Evolutionary conservation across 2,797 vertebrate genomes (phyloP).

Genomic region (Schizopygopsis malacanthus): DNA sequence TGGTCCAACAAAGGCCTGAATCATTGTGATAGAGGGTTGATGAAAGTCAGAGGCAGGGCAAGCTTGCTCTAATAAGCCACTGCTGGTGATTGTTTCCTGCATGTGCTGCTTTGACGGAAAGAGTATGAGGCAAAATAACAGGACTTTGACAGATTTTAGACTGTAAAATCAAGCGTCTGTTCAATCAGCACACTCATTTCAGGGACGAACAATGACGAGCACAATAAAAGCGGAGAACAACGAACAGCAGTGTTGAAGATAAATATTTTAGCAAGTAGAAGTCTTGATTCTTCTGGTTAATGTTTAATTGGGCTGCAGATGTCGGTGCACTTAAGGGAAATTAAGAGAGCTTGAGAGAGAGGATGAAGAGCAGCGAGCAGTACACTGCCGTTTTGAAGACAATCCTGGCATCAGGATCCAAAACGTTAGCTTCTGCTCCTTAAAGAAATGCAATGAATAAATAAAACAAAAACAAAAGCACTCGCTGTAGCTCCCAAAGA

Average conservation of each 20-base stretch:
- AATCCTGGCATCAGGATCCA: background rate
- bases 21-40: conserved; percentile 42
- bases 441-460: conserved; percentile 43
- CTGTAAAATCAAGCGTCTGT: conserved; percentile 27
- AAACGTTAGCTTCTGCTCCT: conserved; percentile 26
- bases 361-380: background rate
- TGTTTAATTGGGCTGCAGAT: conserved; percentile 81
- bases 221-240: conserved; percentile 16
- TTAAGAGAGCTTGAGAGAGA: conserved; percentile 60
- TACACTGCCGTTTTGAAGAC: background rate
- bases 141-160: conserved; percentile 12
- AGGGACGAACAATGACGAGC: background rate
- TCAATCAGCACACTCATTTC: conserved; percentile 13
- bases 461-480: conserved; percentile 42
- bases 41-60: conserved; percentile 31
- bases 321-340: conserved; percentile 77
- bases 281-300: conserved; percentile 74
- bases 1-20: conserved; percentile 45
- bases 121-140: conserved; percentile 27
- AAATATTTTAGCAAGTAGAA: conserved; percentile 37
- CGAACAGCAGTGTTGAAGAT: conserved; percentile 29
- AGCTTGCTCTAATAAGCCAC: conserved; percentile 29
- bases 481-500: conserved; percentile 15
- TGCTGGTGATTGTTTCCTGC: conserved; percentile 33
- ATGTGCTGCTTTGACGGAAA: background rate